Percentiles rank a stretch among this genome's conserved stretches.
Conservation (phyloP, 2,797 vertebrate species). For the Furcifer pardalis region DNA sequence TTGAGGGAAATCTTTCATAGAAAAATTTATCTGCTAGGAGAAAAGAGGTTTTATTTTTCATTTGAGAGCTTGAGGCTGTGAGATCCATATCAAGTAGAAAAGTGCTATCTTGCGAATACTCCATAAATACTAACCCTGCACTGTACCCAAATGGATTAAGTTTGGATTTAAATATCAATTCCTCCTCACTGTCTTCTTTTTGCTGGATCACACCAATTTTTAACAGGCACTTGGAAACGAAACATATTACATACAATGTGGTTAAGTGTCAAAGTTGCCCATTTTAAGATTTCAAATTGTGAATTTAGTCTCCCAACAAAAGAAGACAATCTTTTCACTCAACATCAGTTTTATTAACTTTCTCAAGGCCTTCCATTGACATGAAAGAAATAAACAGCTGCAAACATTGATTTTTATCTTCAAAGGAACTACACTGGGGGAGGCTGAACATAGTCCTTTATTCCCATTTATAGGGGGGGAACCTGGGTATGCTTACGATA, state of each 20-base stretch:
- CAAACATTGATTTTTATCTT: slow-evolving; percentile 36
- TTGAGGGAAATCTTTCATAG: no score
- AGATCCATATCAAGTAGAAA: not conserved
- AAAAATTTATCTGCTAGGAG: no score
- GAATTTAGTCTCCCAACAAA: slow-evolving; percentile 11
- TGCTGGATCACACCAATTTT: not conserved
- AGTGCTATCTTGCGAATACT: not conserved
- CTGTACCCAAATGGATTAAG: not conserved
- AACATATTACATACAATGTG: not conserved
- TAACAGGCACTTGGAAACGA: not conserved
- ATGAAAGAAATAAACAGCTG: slow-evolving; percentile 14
- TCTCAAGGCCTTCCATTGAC: slow-evolving; percentile 5
- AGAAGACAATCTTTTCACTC: not conserved
- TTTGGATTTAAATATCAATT: not conserved
- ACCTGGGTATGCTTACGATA: not conserved
- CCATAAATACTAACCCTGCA: not conserved
- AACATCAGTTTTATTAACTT: slow-evolving; percentile 22
- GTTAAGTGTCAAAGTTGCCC: not conserved
- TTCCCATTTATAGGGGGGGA: slow-evolving; percentile 8
- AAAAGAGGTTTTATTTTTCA: no score
- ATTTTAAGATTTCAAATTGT: slow-evolving; percentile 10
- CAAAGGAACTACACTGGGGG: not conserved
- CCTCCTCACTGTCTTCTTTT: not conserved
- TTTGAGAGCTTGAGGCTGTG: no score
- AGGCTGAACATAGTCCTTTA: not conserved